These are phyloP conservation scores for Hesperia comma DNA, from an alignment of 2,888 invertebrate genomes.

Conservation along the genomic window DNA sequence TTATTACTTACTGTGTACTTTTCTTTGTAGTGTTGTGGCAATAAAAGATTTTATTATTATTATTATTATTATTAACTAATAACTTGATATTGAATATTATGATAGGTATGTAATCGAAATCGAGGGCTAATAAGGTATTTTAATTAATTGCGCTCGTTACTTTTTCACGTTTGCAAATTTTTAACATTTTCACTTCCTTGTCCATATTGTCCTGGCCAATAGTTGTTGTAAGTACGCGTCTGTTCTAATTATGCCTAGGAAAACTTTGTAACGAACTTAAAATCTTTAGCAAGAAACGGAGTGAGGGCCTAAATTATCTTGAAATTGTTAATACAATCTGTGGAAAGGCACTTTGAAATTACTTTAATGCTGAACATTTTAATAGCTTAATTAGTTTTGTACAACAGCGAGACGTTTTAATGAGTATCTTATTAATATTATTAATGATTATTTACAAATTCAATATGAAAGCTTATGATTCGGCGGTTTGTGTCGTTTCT, in stretches of 20 bases:
- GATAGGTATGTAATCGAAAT: too few species aligned
- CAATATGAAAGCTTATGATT: neutral
- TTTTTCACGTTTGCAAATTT: neutral
- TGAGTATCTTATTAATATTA: conserved; percentile 17
- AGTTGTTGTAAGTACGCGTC: conserved; percentile 20
- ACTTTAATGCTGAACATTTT: conserved; percentile 35
- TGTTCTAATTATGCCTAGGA: conserved; percentile 25
- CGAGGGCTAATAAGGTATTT: too few species aligned
- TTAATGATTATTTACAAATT: neutral
- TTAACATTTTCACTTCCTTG: neutral
- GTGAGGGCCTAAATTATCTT: conserved; percentile 33
- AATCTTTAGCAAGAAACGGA: conserved; percentile 31
- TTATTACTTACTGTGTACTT: too few species aligned
- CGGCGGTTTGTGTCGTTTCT: too few species aligned
- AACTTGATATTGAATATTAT: too few species aligned
- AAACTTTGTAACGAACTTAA: conserved; percentile 34
- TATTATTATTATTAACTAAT: too few species aligned
- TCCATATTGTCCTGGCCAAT: conserved; percentile 12
- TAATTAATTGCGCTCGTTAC: neutral
- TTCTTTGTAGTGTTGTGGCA: too few species aligned
- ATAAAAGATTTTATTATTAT: too few species aligned
- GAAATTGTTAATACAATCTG: conserved; percentile 36
- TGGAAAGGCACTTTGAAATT: conserved; percentile 33
- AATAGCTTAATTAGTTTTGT: conserved; percentile 34
- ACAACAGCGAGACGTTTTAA: conserved; percentile 20